Base-by-base conservation (phyloP, 2,888 invertebrate genomes). In the Nomada ferruginata region DNA sequence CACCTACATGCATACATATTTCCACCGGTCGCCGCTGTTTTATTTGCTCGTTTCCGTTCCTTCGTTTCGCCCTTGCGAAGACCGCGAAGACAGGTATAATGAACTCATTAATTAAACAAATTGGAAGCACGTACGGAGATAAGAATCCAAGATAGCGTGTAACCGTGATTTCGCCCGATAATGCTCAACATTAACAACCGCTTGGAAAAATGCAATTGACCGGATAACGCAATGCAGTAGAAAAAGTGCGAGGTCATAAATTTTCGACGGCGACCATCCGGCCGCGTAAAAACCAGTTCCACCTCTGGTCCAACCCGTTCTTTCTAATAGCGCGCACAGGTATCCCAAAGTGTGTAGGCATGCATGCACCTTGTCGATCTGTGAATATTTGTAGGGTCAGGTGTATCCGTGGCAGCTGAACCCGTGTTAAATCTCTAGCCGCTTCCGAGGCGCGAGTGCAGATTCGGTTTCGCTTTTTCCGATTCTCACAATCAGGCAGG, bases 401-500 rank as follows among this genome's bases (percentile, higher is more conserved):
- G 18, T 53, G 52, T 44, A 26, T 23, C 57, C 26, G 26, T 13
- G 20, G 63, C 47, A 64, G 55, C 55, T 53, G 57, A 29, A 63
- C 61, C 29, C 55, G 55, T 69, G 68, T 55, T 29, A 42, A 76
- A 44, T 53, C 47, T 13, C 18, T 4, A 44, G 59, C n/a, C 20
- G 50, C 44, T 57, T 57, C 15, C 52, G 63, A 29, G 20, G 50
- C 26, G 55, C 73, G 65, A 47, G 70, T 11, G 15, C n/a, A 71
- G 72, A 75, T 83, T 82, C 60, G 86, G 74, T 84, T 79, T 85
- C 79, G 82, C 71, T 83, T 81, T 87, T 87, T 69, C 86, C 75
- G 79, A 86, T 84, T 82, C 88, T 76, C 83, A 47, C 47, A 47
- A 47, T 57, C 13, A 82, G 76, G 66, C 55, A 82, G 79, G 69